Evolutionary conservation across 1,140 invertebrate genomes (phyloP).

Genomic region (Belonocnema kinseyi): DNA sequence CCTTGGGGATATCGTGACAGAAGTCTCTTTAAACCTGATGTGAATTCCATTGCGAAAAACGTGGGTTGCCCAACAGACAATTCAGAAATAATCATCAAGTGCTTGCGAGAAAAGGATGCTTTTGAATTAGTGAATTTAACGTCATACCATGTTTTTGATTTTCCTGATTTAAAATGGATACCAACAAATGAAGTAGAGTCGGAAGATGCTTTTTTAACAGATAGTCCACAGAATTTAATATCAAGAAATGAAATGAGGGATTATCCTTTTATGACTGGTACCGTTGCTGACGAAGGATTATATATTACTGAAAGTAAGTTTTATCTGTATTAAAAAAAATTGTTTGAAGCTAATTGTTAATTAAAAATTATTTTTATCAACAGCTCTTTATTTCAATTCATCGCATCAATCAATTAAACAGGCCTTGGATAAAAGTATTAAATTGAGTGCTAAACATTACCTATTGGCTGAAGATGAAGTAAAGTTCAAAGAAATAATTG

Average conservation of each 20-base stretch:
- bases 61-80: not conserved
- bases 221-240: constrained; percentile 5
- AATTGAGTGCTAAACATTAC: too few relatives aligned
- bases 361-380: too few relatives aligned
- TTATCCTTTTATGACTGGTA: not conserved
- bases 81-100: not conserved
- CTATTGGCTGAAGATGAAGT: too few relatives aligned
- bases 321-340: too few relatives aligned
- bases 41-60: not conserved
- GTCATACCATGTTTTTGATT: not conserved
- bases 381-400: too few relatives aligned
- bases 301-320: not conserved
- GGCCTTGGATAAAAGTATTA: too few relatives aligned
- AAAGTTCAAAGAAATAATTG: too few relatives aligned
- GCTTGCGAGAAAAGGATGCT: not conserved
- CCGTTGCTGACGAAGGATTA: constrained; percentile 8
- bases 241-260: constrained; percentile 3
- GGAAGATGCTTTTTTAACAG: constrained; percentile 14
- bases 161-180: not conserved
- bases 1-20: constrained; percentile 5
- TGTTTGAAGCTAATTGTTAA: too few relatives aligned
- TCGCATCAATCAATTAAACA: too few relatives aligned
- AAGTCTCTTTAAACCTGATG: not conserved
- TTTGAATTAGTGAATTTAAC: not conserved
- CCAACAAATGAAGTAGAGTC: constrained; percentile 15